A percentile compares a stretch with the other conserved stretches of the same genome.
Evolutionary conservation across 2,888 invertebrate genomes (phyloP).

Genomic region (Sesia apiformis): DNA sequence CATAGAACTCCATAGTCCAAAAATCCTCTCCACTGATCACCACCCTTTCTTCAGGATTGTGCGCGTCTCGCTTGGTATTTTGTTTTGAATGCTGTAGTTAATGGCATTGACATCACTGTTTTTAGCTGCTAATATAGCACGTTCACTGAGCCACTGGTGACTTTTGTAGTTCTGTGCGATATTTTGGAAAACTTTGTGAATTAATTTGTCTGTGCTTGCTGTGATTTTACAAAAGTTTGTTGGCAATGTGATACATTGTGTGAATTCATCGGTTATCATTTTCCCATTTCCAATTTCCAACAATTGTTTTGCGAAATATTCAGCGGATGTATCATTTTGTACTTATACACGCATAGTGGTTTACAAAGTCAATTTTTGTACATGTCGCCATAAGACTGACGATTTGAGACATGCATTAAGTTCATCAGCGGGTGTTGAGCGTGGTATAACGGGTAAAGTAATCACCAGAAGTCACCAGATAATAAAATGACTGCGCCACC

Average conservation of each 20-base stretch:
- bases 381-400: constrained; percentile 14
- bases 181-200: constrained; percentile 6
- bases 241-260: constrained; percentile 9
- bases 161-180: constrained; percentile 5
- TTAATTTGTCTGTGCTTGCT: constrained; percentile 6
- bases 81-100: constrained; percentile 6
- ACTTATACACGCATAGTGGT: background rate
- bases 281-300: constrained; percentile 6
- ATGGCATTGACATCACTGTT: constrained; percentile 21
- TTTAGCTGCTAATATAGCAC: background rate
- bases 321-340: background rate
- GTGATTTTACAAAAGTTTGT: constrained; percentile 8
- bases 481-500: constrained; percentile 5
- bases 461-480: constrained; percentile 16
- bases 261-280: constrained; percentile 2
- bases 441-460: constrained; percentile 14
- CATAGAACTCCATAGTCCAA: too few species aligned
- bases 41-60: too few species aligned
- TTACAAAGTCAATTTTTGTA: background rate
- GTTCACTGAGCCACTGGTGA: background rate
- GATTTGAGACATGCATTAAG: constrained; percentile 15
- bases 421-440: constrained; percentile 13
- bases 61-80: background rate
- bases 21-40: too few species aligned
- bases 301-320: background rate